These are phyloP conservation scores for Semicossyphus pulcher DNA, from an alignment of 2,113 vertebrate genomes.

Conservation along the genomic window DNA sequence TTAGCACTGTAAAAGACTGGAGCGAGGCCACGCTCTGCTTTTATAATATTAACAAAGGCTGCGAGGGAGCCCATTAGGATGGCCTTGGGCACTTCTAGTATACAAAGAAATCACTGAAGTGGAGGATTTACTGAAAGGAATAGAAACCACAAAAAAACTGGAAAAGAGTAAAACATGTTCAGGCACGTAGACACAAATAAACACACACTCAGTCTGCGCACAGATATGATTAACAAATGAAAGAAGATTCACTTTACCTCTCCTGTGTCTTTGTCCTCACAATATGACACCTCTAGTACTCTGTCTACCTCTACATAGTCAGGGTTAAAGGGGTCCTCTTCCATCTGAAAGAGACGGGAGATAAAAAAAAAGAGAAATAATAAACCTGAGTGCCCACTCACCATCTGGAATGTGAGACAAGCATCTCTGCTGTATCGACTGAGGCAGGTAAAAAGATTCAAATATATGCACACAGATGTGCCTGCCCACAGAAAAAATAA, in stretches of 20 bases:
- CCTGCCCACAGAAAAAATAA: conserved; percentile 30
- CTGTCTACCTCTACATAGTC: conserved; percentile 98
- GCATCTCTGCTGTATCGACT: conserved; percentile 32
- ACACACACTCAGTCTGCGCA: conserved; percentile 5
- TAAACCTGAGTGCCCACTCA: conserved; percentile 64
- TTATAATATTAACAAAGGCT: conserved; percentile 70
- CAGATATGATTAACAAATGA: conserved; percentile 43
- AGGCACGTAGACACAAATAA: conserved; percentile 34
- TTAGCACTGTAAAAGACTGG: conserved; percentile 63
- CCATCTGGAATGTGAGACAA: conserved; percentile 73
- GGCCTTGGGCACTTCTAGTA: conserved; percentile 72
- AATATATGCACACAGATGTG: conserved; percentile 64
- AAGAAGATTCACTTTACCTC: conserved; percentile 86
- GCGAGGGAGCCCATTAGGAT: conserved; percentile 64
- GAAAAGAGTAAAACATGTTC: conserved; percentile 29
- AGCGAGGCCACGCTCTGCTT: conserved; percentile 60
- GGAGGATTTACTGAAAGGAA: conserved; percentile 46
- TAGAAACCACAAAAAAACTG: conserved; percentile 15
- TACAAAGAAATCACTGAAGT: conserved; percentile 66
- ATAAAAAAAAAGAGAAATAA: conserved; percentile 56
- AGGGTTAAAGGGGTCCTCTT: conserved; percentile 98
- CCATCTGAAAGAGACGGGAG: conserved; percentile 86
- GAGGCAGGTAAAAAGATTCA: conserved; percentile 46
- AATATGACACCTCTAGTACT: conserved; percentile 97
- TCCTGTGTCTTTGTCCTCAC: conserved; percentile 97